Conservation (phyloP, 2,113 vertebrate genomes). For the Lanius collurio region DNA sequence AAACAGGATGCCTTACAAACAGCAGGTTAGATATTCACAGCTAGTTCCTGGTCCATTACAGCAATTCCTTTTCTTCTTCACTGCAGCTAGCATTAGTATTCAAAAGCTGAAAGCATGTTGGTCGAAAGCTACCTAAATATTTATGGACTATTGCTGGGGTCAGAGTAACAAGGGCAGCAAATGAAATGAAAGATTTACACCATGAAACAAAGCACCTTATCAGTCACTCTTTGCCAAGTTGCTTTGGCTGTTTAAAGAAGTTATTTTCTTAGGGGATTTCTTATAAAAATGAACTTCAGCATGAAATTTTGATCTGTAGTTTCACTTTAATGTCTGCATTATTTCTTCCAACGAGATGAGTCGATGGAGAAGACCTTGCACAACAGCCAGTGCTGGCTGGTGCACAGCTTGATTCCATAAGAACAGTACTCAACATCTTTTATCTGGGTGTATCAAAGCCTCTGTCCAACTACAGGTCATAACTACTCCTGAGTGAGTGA, state of each 20-base stretch:
- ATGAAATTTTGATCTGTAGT: slow-evolving; percentile 58
- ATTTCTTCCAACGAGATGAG: background rate
- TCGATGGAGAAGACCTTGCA: background rate
- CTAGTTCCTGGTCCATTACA: background rate
- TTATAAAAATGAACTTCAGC: background rate
- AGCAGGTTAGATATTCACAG: slow-evolving; percentile 27
- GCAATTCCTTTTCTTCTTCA: slow-evolving; percentile 16
- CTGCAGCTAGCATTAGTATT: slow-evolving; percentile 56
- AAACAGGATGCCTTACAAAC: slow-evolving; percentile 2
- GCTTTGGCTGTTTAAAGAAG: slow-evolving; percentile 6
- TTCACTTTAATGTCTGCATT: background rate
- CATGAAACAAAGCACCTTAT: background rate
- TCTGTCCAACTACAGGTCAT: background rate
- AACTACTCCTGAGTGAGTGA: background rate
- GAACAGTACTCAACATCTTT: background rate
- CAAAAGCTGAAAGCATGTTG: slow-evolving; percentile 48
- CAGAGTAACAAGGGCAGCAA: slow-evolving; percentile 63
- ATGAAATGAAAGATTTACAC: slow-evolving; percentile 71
- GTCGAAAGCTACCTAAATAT: slow-evolving; percentile 68
- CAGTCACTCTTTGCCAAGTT: background rate
- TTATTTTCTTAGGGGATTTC: background rate
- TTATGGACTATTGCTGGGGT: slow-evolving; percentile 65
- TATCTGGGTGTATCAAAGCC: background rate
- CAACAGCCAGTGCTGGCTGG: background rate
- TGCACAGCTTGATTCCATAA: background rate